A percentile compares a stretch with the other conserved stretches of the same genome.
Evolutionary conservation across 2,113 vertebrate species (phyloP).

Genomic region (Micromys minutus): DNA sequence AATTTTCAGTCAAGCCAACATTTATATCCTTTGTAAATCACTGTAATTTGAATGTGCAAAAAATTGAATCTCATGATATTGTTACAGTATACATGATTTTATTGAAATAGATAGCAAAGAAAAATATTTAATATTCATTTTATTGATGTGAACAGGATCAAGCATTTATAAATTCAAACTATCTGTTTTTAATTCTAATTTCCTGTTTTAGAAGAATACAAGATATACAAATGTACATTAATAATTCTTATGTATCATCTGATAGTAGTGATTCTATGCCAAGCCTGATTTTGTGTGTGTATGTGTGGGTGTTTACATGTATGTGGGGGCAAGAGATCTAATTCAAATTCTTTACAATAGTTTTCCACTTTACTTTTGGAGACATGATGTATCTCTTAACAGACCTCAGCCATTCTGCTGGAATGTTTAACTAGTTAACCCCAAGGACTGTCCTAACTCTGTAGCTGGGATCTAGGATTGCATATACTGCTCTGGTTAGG

Average conservation of each 20-base stretch:
- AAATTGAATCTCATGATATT: slow-evolving; percentile 80
- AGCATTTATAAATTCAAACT: slow-evolving; percentile 88
- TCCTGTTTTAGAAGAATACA: slow-evolving; percentile 86
- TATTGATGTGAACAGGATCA: slow-evolving; percentile 88
- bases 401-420: background rate
- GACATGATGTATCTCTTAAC: too few species aligned
- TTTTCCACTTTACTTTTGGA: background rate
- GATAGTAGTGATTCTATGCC: slow-evolving; percentile 75
- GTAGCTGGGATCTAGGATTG: too few species aligned
- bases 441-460: rapidly evolving
- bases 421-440: background rate
- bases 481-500: background rate
- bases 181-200: slow-evolving; percentile 89
- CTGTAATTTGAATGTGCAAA: slow-evolving; percentile 83
- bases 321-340: background rate
- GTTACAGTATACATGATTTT: slow-evolving; percentile 84
- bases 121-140: slow-evolving; percentile 89
- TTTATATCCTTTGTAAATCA: background rate
- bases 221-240: slow-evolving; percentile 86
- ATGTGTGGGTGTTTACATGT: background rate
- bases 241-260: slow-evolving; percentile 86
- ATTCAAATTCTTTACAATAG: background rate
- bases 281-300: slow-evolving; percentile 12
- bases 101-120: slow-evolving; percentile 87
- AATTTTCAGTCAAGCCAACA: slow-evolving; percentile 4